Evolutionary conservation across 2,797 vertebrate species (phyloP).

Genomic region (Sarcophilus harrisii): DNA sequence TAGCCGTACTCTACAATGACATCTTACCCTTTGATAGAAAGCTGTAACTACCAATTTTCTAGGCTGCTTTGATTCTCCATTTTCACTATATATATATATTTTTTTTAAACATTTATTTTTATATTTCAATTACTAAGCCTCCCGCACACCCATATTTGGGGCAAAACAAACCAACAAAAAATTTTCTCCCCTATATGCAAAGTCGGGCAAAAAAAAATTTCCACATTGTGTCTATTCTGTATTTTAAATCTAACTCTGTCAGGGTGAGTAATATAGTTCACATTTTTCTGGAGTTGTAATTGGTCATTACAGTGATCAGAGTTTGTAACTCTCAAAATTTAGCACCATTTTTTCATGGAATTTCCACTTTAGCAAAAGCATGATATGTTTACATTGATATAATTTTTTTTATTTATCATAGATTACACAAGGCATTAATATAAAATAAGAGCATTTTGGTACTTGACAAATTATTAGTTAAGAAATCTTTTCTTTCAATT

Average conservation of each 20-base stretch:
- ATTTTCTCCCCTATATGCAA: background rate
- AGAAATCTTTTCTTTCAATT: background rate
- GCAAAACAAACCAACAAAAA: background rate
- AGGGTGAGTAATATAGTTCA: conserved; percentile 20
- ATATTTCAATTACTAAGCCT: background rate
- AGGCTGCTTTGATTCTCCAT: background rate
- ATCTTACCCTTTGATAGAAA: background rate
- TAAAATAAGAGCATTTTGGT: background rate
- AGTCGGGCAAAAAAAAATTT: background rate
- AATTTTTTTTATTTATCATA: background rate
- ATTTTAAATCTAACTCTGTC: background rate
- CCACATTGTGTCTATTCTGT: background rate
- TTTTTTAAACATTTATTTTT: background rate
- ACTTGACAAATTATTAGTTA: background rate
- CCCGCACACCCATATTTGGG: background rate
- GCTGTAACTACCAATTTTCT: background rate
- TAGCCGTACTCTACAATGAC: background rate
- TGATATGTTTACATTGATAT: background rate
- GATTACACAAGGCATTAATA: background rate
- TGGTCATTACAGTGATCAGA: background rate
- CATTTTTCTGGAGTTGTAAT: conserved; percentile 6
- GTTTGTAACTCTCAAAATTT: background rate
- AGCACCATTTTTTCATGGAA: background rate
- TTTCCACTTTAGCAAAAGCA: background rate
- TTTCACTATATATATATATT: background rate